Percentiles rank a stretch among this genome's conserved stretches.
These are phyloP conservation scores for Tipula confusa DNA, from an alignment of 2,888 invertebrate genomes.

Conservation along the genomic window DNA sequence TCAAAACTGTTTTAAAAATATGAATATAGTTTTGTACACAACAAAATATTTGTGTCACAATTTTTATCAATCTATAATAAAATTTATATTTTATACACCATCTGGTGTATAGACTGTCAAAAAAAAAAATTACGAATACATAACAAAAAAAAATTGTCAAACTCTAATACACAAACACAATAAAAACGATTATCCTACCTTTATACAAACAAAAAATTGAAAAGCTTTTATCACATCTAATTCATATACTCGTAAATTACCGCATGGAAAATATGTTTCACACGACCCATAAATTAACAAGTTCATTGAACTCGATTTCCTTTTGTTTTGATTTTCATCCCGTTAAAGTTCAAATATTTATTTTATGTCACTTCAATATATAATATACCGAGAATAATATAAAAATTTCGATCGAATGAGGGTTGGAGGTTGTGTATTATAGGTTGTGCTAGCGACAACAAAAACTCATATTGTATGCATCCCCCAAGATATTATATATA, in stretches of 20 bases:
- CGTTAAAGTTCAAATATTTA: slow-evolving; percentile 3
- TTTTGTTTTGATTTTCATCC: neutral
- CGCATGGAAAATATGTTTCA: slow-evolving; percentile 12
- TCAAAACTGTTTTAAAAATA: neutral
- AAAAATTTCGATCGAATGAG: neutral
- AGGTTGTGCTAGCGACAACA: too few relatives aligned
- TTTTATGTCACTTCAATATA: neutral
- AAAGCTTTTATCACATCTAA: neutral
- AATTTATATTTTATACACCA: neutral
- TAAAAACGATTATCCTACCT: neutral
- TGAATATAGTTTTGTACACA: neutral
- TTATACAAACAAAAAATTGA: neutral
- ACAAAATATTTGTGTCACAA: neutral
- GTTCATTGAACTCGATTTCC: neutral
- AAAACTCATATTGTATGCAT: neutral
- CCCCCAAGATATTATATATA: neutral
- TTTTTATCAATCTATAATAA: neutral
- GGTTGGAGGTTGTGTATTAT: neutral
- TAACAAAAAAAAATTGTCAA: neutral
- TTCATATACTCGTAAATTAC: neutral
- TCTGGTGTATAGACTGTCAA: neutral
- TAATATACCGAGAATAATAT: neutral
- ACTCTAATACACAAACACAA: neutral
- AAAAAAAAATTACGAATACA: neutral
- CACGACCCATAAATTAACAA: slow-evolving; percentile 12